phyloP scores from a whole-genome alignment of 2,888 invertebrate species.

The Monoplex corrugatus region DNA sequence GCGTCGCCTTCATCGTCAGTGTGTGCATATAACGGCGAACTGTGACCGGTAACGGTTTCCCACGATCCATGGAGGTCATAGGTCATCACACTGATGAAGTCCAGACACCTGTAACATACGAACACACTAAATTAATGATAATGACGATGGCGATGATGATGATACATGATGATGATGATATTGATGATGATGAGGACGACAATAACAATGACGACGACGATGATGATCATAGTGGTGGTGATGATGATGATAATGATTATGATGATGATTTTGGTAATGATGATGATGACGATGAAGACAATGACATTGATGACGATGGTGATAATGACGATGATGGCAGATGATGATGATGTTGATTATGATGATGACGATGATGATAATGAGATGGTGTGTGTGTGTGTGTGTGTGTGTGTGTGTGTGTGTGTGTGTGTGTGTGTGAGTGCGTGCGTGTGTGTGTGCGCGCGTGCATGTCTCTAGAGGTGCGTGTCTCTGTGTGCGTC shows the following conservation, averaged over 20 bases:
- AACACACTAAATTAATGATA: not conserved
- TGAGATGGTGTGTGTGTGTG: no score
- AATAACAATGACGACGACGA: not conserved
- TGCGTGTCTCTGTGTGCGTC: no score
- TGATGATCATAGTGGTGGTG: not conserved
- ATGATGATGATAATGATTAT: not conserved
- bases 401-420: no score
- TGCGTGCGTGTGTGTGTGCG: no score
- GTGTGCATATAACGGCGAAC: constrained; percentile 71
- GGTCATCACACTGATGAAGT: constrained; percentile 78
- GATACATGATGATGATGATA: not conserved
- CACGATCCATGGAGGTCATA: constrained; percentile 79
- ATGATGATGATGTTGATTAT: no score
- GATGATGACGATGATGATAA: no score
- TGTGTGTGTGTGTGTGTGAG: no score
- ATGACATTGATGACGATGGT: no score
- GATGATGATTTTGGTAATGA: not conserved
- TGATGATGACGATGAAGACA: not conserved
- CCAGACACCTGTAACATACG: constrained; percentile 67
- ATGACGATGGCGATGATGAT: not conserved
- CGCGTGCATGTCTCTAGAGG: no score
- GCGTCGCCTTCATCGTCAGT: constrained; percentile 52
- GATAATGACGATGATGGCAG: no score
- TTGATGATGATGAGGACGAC: not conserved
- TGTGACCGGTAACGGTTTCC: constrained; percentile 74